Conservation (phyloP, 2,113 vertebrate species). For the Eidolon helvum region DNA sequence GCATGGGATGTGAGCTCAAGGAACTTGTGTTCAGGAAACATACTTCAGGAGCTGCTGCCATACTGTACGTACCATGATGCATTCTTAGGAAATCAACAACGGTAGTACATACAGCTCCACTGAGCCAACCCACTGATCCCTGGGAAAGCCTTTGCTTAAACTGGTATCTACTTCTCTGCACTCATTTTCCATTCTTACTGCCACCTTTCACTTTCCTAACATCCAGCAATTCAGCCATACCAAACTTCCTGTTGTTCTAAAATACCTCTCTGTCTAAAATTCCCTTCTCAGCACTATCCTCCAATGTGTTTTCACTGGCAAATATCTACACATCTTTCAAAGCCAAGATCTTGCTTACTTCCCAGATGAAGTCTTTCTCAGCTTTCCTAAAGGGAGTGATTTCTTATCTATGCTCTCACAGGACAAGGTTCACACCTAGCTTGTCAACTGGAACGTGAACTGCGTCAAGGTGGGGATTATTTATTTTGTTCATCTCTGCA, state of each 20-base stretch:
- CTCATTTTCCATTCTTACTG: not conserved
- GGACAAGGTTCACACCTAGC: not conserved
- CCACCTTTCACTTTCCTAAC: not conserved
- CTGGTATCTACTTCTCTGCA: not conserved
- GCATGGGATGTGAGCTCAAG: not conserved
- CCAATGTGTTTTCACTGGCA: not conserved
- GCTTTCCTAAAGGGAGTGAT: not conserved
- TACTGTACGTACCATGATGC: not conserved
- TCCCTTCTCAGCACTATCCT: not conserved
- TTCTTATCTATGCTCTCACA: not conserved
- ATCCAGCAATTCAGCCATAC: not conserved
- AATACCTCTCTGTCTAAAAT: not conserved
- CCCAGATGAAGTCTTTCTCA: not conserved
- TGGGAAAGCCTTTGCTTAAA: not conserved
- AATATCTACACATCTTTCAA: not conserved
- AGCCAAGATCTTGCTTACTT: not conserved
- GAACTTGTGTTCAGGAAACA: not conserved
- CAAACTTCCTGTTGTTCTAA: not conserved
- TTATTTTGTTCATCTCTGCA: not conserved
- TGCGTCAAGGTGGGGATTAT: not conserved
- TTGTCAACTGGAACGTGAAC: not conserved
- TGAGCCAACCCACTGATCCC: not conserved
- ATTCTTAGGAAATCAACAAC: not conserved
- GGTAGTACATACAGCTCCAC: not conserved
- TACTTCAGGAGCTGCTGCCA: not conserved